Percentiles rank a stretch among this genome's conserved stretches.
These are phyloP conservation scores for Sebastiscus tertius DNA, from an alignment of 2,797 vertebrate species.

Conservation along the genomic window DNA sequence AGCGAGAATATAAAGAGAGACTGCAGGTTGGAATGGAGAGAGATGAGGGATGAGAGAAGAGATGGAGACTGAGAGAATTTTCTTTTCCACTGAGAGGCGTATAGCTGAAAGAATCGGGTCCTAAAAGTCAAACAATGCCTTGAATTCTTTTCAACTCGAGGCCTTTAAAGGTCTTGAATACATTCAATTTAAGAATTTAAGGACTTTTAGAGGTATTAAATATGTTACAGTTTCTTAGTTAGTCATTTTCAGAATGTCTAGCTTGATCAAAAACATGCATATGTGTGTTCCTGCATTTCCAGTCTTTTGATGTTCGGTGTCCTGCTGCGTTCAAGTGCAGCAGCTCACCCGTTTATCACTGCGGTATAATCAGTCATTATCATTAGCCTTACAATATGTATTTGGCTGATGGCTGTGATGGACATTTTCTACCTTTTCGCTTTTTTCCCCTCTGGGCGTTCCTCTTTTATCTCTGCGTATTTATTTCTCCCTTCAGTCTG, in stretches of 20 bases:
- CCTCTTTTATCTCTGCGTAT: neutral
- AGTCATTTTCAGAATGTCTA: neutral
- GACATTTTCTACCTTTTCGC: neutral
- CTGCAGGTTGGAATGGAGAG: conserved; percentile 36
- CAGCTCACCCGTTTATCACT: neutral
- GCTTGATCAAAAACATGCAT: neutral
- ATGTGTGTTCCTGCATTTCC: neutral
- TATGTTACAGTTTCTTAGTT: neutral
- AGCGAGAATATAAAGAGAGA: conserved; percentile 40
- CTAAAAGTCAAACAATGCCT: neutral
- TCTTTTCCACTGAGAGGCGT: neutral
- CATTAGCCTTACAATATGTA: conserved; percentile 10
- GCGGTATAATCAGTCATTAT: conserved; percentile 27
- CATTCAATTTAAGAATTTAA: neutral
- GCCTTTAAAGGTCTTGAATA: neutral
- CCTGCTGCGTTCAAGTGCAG: conserved; percentile 28
- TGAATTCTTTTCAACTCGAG: neutral
- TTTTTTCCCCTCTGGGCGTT: neutral
- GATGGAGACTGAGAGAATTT: conserved; percentile 9
- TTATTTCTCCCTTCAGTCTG: neutral
- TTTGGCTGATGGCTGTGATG: neutral
- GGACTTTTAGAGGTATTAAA: neutral
- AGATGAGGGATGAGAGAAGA: conserved; percentile 22
- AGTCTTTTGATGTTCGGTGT: neutral
- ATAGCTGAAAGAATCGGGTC: neutral